These are phyloP conservation scores for Merodon equestris DNA, from an alignment of 2,888 invertebrate genomes.

Conservation along the genomic window DNA sequence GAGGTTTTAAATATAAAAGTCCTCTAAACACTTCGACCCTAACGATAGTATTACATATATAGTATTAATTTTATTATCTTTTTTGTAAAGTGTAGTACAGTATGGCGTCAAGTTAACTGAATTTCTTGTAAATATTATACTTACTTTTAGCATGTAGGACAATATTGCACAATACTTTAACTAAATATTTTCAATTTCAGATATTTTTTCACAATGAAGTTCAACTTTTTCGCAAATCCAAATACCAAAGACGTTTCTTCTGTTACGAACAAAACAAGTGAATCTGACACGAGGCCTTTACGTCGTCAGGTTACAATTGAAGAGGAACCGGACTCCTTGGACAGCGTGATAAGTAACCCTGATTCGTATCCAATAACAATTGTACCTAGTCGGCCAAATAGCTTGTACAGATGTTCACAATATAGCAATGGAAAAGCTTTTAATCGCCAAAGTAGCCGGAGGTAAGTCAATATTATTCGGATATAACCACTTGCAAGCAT, in stretches of 20 bases:
- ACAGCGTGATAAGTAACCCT: constrained; percentile 78
- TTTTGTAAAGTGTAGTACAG: too few relatives aligned
- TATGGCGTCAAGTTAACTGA: too few relatives aligned
- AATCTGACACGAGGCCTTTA: constrained; percentile 55
- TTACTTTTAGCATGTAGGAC: too few relatives aligned
- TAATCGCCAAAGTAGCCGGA: constrained; percentile 76
- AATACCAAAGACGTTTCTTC: constrained; percentile 40
- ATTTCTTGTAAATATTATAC: too few relatives aligned
- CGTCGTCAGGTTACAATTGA: constrained; percentile 75
- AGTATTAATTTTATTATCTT: too few relatives aligned
- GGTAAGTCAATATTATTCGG: constrained; percentile 73
- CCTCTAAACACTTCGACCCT: too few relatives aligned
- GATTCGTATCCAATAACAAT: constrained; percentile 78
- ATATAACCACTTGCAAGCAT: background rate
- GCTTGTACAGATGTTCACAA: constrained; percentile 74
- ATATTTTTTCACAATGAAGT: constrained; percentile 62
- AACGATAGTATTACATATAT: too few relatives aligned
- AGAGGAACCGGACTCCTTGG: constrained; percentile 77
- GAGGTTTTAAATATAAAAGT: too few relatives aligned
- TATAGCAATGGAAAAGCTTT: constrained; percentile 74
- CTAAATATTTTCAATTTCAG: too few relatives aligned
- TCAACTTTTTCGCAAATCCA: constrained; percentile 67
- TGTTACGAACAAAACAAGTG: constrained; percentile 37
- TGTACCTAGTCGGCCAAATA: constrained; percentile 77
- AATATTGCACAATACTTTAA: too few relatives aligned